phyloP scores from a whole-genome alignment of 2,113 vertebrate genomes.

The Oreochromis niloticus region DNA sequence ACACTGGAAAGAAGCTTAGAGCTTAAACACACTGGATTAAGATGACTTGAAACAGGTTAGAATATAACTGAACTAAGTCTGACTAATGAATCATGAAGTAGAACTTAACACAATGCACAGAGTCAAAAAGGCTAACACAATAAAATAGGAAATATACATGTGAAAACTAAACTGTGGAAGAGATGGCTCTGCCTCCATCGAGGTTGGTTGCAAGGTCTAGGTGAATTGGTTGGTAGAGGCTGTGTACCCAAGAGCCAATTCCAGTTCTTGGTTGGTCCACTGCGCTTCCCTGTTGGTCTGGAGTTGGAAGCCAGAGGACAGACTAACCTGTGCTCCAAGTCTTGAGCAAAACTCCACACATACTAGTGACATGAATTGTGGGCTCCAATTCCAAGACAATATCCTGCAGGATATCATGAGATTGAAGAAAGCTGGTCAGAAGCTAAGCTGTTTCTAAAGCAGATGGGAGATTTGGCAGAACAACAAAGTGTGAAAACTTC shows the following conservation, averaged over 20 bases:
- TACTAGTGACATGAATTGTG: no score
- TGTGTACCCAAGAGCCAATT: background rate
- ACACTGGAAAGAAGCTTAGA: background rate
- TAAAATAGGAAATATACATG: background rate
- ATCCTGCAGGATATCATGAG: no score
- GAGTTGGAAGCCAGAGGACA: background rate
- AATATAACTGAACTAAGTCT: background rate
- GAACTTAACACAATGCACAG: background rate
- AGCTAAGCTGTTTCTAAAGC: no score
- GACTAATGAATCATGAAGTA: background rate
- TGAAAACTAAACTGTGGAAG: no score
- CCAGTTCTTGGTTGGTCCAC: background rate
- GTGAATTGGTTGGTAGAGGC: background rate
- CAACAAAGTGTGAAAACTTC: no score
- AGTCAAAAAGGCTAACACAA: background rate
- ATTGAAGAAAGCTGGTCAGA: no score
- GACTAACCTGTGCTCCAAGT: background rate
- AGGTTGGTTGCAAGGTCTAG: accelerated
- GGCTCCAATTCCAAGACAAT: no score
- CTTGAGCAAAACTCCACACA: no score
- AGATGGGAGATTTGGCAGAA: no score
- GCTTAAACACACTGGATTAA: background rate
- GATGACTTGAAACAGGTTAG: background rate
- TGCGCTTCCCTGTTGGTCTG: background rate
- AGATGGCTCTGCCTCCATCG: no score